Base-by-base conservation (phyloP, 2,113 vertebrate species). In the Tretioscincus oriximinensis region DNA sequence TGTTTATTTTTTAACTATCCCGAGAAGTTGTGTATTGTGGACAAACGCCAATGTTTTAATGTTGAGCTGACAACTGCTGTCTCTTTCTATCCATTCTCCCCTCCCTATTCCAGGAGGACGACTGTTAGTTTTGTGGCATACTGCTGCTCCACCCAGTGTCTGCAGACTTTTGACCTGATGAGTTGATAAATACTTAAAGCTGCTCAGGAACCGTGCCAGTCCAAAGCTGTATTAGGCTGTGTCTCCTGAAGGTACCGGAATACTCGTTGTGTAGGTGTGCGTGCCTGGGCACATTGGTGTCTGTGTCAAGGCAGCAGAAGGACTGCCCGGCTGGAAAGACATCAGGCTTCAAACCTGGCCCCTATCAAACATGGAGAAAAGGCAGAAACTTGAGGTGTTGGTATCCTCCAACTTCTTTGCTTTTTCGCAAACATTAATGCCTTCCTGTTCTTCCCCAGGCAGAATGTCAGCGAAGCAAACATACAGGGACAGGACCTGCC, bases 141-240 rank as follows among this genome's bases (percentile, higher is more conserved):
- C 90, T 99, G 98, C 96, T 99, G 98, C 93, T 99, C 98, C 90
- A 97, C 95, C 91, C 96, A 92, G 73, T 99, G 98, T 95, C 96
- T 98, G 90, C 95, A 95, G 94, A 97, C 94, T 82, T 99, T 99
- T 93, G 94, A 99, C 95, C 97, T 99, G 81, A 97, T 98, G 91
- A 95, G 96, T 78, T 98, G 97, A 98, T 93, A 89, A 92, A 92
- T 90, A 93, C 90, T 90, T 85, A 35, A 49, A 86, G 78, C 84
- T 84, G 16, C 83, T 84, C 80, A 84, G 90, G 91, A 92, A 84
- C 14, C 1, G 73, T 77, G 92, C 92, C 93, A 93, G 86, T 79
- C 72, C 72, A 72, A 86, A 90, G 66, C 87, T 76, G 83, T 65
- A 14, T 90, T 84, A 60, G 60, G 79, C 76, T 9, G 88, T 24